Percentiles rank a stretch among this genome's conserved stretches.
These are phyloP conservation scores for Drosophila pandora DNA, from an alignment of 1,140 invertebrate genomes.

Conservation along the genomic window DNA sequence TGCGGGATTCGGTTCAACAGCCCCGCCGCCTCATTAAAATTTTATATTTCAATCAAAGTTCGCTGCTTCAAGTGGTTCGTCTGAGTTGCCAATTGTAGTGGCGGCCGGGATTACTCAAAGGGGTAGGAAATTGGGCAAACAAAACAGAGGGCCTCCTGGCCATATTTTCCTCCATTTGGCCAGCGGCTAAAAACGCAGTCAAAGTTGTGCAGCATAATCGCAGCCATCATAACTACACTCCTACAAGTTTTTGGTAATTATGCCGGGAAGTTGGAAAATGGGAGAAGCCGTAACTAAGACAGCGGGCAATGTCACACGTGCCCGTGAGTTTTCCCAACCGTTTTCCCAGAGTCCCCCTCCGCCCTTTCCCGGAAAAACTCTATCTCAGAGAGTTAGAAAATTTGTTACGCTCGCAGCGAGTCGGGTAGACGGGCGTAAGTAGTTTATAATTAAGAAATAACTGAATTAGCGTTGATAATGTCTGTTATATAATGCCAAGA, in stretches of 20 bases:
- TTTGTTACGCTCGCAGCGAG: slow-evolving; percentile 65
- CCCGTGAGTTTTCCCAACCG: slow-evolving; percentile 22
- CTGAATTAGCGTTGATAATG: slow-evolving; percentile 83
- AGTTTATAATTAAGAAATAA: slow-evolving; percentile 83
- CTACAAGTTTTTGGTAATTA: slow-evolving; percentile 66
- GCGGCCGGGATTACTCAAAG: slow-evolving; percentile 15
- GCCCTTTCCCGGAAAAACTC: neutral
- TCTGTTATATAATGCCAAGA: slow-evolving; percentile 60
- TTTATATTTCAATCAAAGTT: slow-evolving; percentile 82
- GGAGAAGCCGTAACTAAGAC: slow-evolving; percentile 57
- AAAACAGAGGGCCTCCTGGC: slow-evolving; percentile 3
- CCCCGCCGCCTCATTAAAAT: slow-evolving; percentile 74
- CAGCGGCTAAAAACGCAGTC: slow-evolving; percentile 19
- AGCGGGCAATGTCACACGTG: slow-evolving; percentile 67
- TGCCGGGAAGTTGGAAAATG: slow-evolving; percentile 27
- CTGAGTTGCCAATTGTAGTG: slow-evolving; percentile 44
- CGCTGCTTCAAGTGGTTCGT: slow-evolving; percentile 50
- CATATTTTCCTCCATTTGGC: neutral
- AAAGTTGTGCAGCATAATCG: slow-evolving; percentile 53
- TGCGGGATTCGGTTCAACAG: slow-evolving; percentile 41
- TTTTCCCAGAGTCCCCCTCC: neutral
- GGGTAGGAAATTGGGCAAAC: slow-evolving; percentile 35
- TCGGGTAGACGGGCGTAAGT: slow-evolving; percentile 52
- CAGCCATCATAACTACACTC: slow-evolving; percentile 65
- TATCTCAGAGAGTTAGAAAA: slow-evolving; percentile 56